phyloP scores from a whole-genome alignment of 2,888 invertebrate species.

The Mesochorus sp. region DNA sequence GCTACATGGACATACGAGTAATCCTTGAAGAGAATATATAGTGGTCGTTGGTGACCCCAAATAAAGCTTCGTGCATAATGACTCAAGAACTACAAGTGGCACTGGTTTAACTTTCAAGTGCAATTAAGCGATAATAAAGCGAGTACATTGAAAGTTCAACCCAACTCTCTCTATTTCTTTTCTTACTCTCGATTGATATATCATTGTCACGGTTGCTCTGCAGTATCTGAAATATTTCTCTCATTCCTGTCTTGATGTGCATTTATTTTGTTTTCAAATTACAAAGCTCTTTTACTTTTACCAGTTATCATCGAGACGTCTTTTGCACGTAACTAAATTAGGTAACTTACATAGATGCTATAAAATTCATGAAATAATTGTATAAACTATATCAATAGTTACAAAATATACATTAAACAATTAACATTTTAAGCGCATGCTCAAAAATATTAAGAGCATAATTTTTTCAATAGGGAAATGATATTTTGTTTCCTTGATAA shows the following conservation, averaged over 20 bases:
- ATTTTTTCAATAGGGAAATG: too few species aligned
- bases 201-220: too few species aligned
- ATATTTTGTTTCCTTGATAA: too few species aligned
- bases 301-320: too few species aligned
- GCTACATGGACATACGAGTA: neutral
- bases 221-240: neutral
- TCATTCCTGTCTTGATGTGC: neutral
- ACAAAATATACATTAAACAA: too few species aligned
- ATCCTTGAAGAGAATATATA: slow-evolving; percentile 41
- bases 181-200: slow-evolving; percentile 18
- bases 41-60: slow-evolving; percentile 56
- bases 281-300: too few species aligned
- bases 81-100: slow-evolving; percentile 73
- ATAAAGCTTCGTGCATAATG: slow-evolving; percentile 64
- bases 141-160: slow-evolving; percentile 62
- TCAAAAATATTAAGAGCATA: too few species aligned
- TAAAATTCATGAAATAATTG: too few species aligned
- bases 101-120: slow-evolving; percentile 75
- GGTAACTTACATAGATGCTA: too few species aligned
- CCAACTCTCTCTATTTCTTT: slow-evolving; percentile 49
- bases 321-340: too few species aligned
- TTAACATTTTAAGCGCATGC: too few species aligned
- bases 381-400: too few species aligned
- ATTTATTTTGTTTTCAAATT: neutral
- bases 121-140: slow-evolving; percentile 70